Conservation (phyloP, 2,797 vertebrate genomes). For the Anabacerthia variegaticeps region DNA sequence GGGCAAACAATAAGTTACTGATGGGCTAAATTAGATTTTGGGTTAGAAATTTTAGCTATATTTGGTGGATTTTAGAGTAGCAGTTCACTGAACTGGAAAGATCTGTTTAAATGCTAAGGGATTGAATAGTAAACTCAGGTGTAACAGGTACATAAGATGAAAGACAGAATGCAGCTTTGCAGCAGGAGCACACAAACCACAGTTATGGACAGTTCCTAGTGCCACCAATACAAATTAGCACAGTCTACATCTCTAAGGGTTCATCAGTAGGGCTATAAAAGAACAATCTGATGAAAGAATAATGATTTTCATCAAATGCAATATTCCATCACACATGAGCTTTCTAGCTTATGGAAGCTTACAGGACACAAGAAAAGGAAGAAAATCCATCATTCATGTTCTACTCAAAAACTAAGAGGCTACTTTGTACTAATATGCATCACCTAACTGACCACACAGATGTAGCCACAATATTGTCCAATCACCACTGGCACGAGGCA, state of each 20-base stretch:
- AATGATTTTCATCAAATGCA: not conserved
- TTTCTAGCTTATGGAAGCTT: not conserved
- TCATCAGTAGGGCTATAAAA: not conserved
- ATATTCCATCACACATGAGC: not conserved
- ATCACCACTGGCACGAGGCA: not conserved
- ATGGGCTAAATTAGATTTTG: not conserved
- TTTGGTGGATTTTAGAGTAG: not conserved
- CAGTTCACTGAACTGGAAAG: not conserved
- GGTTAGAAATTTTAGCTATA: not conserved
- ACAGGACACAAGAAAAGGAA: not conserved
- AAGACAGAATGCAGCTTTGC: not conserved
- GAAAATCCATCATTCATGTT: not conserved
- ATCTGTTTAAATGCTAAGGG: not conserved
- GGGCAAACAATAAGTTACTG: not conserved
- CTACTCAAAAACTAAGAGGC: not conserved
- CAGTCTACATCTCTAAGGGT: not conserved
- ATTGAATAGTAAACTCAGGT: not conserved
- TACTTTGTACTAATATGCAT: not conserved
- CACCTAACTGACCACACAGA: fast-evolving
- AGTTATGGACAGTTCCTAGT: not conserved
- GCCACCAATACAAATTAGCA: not conserved
- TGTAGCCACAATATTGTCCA: not conserved
- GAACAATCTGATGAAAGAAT: not conserved
- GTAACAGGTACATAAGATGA: not conserved
- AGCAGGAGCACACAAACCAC: not conserved